Base-by-base conservation (phyloP, 2,888 invertebrate species). In the Auanema freiburgensis region DNA sequence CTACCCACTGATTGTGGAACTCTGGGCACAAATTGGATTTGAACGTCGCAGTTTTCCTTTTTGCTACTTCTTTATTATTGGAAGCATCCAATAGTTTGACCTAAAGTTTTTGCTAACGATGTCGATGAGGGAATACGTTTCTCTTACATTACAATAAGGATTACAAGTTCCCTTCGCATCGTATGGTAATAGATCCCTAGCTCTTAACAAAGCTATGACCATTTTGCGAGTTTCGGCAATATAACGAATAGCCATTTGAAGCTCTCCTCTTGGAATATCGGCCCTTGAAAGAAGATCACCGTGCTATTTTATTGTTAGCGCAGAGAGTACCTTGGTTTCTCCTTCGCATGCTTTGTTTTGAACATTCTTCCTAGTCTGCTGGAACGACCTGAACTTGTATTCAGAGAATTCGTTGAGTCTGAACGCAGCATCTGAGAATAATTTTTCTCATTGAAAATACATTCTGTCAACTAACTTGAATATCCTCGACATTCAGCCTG, bases 1-100 rank as follows among this genome's bases (percentile, higher is more conserved):
- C 4, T 40, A 63, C 75, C 60, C 23, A 80, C 79, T 72, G 72
- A 67, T 79, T 77, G 57, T 81, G 78, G 64, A 74, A 83, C 51
- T 70, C 63, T 44, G 83, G 83, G 58, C 74, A 63, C 6, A 70
- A 41, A 4, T 69, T 67, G 33, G 72, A 66, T 46, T 65, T 67
- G 42, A 70, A 65, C 5, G 69, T 70, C 10, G 66, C 59, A 14
- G 79, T 80, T 62, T 76, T 76, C 67, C 67, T 63, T 61, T 79
- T 79, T 49, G 59, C 69, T 40, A 76, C 67, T 57, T 67, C 65
- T 57, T 68, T 74, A 25, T 66, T 65, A 12, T 65, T 71, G n/a
- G 69, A 65, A 14, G 63, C 21, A 8, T 76, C 66, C 25, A 79
- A 57, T 51, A 83, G 56, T 63, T 78, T 78, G 12, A 79, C 63